phyloP scores from a whole-genome alignment of 2,888 invertebrate species.

The Osedax frankpressi region DNA sequence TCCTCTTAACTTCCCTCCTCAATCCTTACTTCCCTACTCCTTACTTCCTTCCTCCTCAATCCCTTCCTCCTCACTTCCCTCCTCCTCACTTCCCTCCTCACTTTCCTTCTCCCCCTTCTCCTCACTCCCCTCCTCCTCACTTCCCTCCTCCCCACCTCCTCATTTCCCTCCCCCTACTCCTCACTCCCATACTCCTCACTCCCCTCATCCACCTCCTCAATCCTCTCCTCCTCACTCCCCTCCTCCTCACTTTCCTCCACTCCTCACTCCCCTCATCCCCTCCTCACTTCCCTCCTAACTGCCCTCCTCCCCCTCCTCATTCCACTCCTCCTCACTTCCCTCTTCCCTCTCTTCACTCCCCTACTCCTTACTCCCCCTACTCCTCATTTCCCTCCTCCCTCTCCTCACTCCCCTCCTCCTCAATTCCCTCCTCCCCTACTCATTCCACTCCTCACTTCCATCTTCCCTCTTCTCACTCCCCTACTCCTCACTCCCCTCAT shows the following conservation, averaged over 20 bases:
- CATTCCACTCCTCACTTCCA: constrained; percentile 47
- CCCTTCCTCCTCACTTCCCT: too few species aligned
- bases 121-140: constrained; percentile 1
- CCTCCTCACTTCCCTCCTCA: too few species aligned
- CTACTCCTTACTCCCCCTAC: not conserved
- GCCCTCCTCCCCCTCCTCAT: constrained; percentile 37
- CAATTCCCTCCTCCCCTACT: constrained; percentile 36
- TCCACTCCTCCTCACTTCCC: constrained; percentile 48
- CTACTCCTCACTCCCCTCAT: not conserved
- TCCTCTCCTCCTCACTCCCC: not conserved
- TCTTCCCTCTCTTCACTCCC: not conserved
- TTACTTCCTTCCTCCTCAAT: too few species aligned
- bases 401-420: constrained; percentile 6
- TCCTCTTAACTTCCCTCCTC: too few species aligned
- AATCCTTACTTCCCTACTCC: too few species aligned
- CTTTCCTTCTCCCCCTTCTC: too few species aligned
- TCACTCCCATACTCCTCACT: constrained; percentile 48
- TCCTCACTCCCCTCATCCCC: not conserved
- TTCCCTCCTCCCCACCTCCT: not conserved
- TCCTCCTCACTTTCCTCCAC: not conserved
- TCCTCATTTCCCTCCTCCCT: constrained; percentile 1
- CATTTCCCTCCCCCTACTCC: not conserved
- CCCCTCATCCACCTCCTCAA: constrained; percentile 61
- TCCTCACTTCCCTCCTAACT: not conserved
- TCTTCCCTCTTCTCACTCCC: not conserved